Base-by-base conservation (phyloP, 2,888 invertebrate genomes). In the Agrotis clavis region DNA sequence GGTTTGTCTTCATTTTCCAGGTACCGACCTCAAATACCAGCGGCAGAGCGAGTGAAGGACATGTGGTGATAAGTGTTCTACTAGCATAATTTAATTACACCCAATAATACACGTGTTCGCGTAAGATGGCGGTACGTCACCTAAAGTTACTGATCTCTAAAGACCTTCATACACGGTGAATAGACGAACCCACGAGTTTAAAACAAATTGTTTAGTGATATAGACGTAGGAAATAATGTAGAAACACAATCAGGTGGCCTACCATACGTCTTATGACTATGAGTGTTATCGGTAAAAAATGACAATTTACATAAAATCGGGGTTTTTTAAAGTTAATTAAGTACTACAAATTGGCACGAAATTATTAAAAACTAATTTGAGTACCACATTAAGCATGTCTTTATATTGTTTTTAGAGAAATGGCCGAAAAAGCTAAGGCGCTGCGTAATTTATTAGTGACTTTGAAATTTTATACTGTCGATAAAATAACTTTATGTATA, bases 31-130 rank as follows among this genome's bases (percentile, higher is more conserved):
- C 95, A 96, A 85, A 90, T 96, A 83, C 95, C 96, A 48, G 94
- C 95, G 14, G 89, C 96, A 21, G 97, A 96, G 86, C 93, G 96
- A 88, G 94, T 96, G 35, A 96, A 96, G 86, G 97, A 97, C 74
- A 96, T 97, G 97, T 97, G 97, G 97, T 97, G 93, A 96, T 83
- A 77, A 73, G 71, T 81, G 78, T 80, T 79, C 62, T 66, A 73
- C 35, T 88, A 87, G 81, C 71, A 74, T 79, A 86, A 84, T 85
- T 87, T 71, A 69, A 77, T 66, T 73, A 79, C 68, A 82, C 72
- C 62, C 60, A 74, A 75, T 63, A 78, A 72, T 71, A 77, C 66
- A 77, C 66, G 68, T 73, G 76, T 81, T 56, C 41, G 41, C 9
- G 41, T 41, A 41, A 9, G 70, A 74, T 74, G 79, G 81, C 75